Evolutionary conservation across 2,113 vertebrate species (phyloP), one percentile per base, ranked within the genome.

Genomic region (Trematocara unimaculatum): DNA sequence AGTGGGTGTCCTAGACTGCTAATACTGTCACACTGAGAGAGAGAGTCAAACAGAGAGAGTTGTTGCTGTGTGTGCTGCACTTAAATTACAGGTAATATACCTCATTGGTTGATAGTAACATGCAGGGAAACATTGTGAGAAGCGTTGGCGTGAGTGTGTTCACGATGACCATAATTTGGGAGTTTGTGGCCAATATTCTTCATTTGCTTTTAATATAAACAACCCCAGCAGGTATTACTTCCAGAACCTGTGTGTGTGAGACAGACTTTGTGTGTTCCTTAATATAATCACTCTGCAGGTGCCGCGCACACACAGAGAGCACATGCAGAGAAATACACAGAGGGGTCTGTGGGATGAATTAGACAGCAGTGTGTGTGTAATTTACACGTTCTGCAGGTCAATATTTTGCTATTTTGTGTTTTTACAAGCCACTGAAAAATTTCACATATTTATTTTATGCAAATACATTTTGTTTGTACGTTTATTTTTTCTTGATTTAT

Each of bases 381-480:
- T 82, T 84, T 88, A 79, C 74, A 93, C 89, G 81, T 88, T 90
- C 88, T 88, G 86, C 86, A 18, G 85, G 79, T 93, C 89, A 89
- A 84, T 91, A 84, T 62, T 87, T 84, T 58, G 10, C 31, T 70
- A 8, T 74, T 89, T 86, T 81, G 26, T 74, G 72, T 84, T 86
- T 90, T 84, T 55, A 62, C 72, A 84, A 87, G 33, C 78, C 72
- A 47, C 81, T 29, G 49, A 90, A 55, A 87, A 49, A 20, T 77
- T 56, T 45, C 17, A 90, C 12, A 79, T 42, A 87, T 83, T 85
- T 74, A 77, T 89, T 74, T 82, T 35, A 82, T 88, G 81, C 11
- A 4, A 89, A 88, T 86, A 40, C 8, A 54, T 85, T 49, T 88
- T 64, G 17, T 89, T 87, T 81, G 45, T 17, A n/a, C 4, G 2